Percentiles rank a stretch among this genome's conserved stretches.
Evolutionary conservation across 2,888 invertebrate species (phyloP).

Genomic region (Aquatica leii): DNA sequence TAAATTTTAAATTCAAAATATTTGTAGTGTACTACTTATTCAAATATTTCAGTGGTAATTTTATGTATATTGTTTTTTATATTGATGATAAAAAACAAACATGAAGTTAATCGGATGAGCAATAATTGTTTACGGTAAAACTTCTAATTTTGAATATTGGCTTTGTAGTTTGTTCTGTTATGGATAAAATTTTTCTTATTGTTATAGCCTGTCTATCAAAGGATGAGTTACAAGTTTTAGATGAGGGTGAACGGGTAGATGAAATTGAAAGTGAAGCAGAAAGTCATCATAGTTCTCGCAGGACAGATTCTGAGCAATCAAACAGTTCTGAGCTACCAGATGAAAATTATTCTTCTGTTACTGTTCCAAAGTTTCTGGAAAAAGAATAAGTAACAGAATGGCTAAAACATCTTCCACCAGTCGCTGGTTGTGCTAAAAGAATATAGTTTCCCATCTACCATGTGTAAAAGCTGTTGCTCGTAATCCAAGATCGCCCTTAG

Average conservation of each 20-base stretch:
- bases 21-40: conserved; percentile 2
- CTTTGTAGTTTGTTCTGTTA: background rate
- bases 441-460: conserved; percentile 10
- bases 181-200: background rate
- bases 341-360: background rate
- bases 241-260: conserved; percentile 2
- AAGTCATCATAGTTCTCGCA: background rate
- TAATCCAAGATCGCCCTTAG: background rate
- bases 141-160: background rate
- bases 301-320: conserved; percentile 5
- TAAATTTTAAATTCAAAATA: background rate
- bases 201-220: background rate
- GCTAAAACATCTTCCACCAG: background rate
- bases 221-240: conserved; percentile 1
- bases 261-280: conserved; percentile 1
- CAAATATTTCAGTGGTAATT: background rate
- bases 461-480: background rate
- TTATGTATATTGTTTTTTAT: background rate
- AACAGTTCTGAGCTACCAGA: background rate
- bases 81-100: background rate
- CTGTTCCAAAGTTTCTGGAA: background rate
- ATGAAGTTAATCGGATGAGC: background rate
- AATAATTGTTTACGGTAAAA: background rate
- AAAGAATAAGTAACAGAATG: background rate
- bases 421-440: background rate